Evolutionary conservation across 2,113 vertebrate species (phyloP).

Genomic region (Columbina picui): DNA sequence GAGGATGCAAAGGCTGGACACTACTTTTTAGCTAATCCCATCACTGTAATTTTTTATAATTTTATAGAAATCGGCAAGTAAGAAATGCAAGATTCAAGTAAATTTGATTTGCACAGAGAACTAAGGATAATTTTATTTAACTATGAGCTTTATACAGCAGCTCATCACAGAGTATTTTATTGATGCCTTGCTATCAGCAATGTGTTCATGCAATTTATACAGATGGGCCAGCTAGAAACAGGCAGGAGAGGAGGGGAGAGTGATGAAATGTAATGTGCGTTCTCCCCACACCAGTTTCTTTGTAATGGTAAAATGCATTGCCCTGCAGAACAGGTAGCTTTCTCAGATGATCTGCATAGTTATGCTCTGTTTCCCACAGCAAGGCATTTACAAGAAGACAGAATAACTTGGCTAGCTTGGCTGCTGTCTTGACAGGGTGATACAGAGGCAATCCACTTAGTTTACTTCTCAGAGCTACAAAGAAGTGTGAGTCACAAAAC

Average conservation of each 20-base stretch:
- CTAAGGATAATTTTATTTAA: not conserved
- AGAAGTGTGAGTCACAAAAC: not conserved
- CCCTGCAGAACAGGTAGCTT: not conserved
- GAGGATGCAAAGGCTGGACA: not conserved
- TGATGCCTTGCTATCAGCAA: not conserved
- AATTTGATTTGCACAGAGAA: not conserved
- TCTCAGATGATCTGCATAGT: not conserved
- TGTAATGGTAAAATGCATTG: not conserved
- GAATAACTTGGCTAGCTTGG: not conserved
- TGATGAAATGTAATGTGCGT: not conserved
- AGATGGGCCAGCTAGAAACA: not conserved
- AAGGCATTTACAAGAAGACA: not conserved
- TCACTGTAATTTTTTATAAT: not conserved
- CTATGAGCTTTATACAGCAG: not conserved
- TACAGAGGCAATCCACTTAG: not conserved
- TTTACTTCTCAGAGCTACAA: not conserved
- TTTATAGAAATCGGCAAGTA: not conserved
- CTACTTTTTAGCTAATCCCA: not conserved
- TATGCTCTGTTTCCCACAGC: not conserved
- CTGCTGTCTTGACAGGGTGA: not conserved
- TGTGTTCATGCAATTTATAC: not conserved
- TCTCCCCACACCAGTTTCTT: not conserved
- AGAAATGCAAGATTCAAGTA: not conserved
- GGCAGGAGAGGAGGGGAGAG: not conserved
- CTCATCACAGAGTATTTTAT: not conserved